Evolutionary conservation across 2,888 invertebrate genomes (phyloP), one percentile per base, ranked within the genome.

Genomic region (Drosophila emarginata): DNA sequence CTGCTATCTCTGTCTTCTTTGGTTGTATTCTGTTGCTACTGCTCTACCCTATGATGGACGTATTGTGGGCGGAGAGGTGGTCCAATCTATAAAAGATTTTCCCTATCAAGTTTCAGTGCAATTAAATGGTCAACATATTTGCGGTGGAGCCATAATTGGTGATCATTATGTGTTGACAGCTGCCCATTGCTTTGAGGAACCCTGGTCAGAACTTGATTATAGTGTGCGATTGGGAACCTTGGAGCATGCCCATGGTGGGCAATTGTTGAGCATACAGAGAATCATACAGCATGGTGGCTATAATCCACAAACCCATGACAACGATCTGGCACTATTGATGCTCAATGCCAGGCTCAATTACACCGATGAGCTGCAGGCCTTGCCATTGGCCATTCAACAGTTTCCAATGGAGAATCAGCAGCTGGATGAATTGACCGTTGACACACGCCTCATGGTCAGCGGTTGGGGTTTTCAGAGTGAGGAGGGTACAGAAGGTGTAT

Each of bases 401-500:
- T 32, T 32, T 32, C 32, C 32, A 9, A 1, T 26, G 6, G 4
- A 26, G 26, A 26, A 26, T 26, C 32, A 32, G 32, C 32, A 9
- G 32, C 9, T 66, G 57, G 86, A 80, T 26, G 56, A 50, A 11
- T 67, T 86, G 12, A 68, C 65, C 3, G 1, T 52, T 0, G 56
- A 73, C 9, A 78, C 73, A 4, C 67, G 66, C 0, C 79, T 90
- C 0, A 57, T 78, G 51, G 89, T 90, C 6, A 90, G 87, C 65
- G 90, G 90, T 15, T 90, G 90, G 90, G 90, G 90, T 6, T 65
- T 76, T 6, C 89, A 82, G 64, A 77, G 70, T 39, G 90, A 89
- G 45, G 69, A 70, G 28, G 83, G 77, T 0, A 78, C 64, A 7
- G 74, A 72, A 52, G 66, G 71, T 0, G 74, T 90, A 0, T 72